Base-by-base conservation (phyloP, 2,113 vertebrate species). In the Amia ocellicauda region DNA sequence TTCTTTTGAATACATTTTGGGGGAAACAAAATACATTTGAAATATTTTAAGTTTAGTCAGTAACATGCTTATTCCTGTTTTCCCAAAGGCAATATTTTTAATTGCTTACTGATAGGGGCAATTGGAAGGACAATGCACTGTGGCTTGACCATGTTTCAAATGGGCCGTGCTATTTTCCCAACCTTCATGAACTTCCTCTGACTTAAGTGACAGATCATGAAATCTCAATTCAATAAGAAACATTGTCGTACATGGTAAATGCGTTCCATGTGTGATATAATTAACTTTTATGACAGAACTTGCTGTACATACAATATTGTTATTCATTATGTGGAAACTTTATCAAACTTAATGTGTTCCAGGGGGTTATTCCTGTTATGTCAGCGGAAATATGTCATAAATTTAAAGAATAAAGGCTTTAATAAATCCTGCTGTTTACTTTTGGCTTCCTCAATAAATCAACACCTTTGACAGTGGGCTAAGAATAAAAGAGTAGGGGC, bases 71-170 rank as follows among this genome's bases (percentile, higher is more conserved):
- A 54, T 22, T 54, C 13, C 51, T 27, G 22, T n/a, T 54, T 19
- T 22, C 51, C 51, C 51, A 23, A 27, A 8, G 51, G 51, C 51
- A 54, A 22, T 22, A 16, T 22, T 16, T 54, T 54, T 54, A 54
- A 54, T 54, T 54, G 51, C 20, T 54, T 54, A 54, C 51, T 54
- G 51, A 54, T 54, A 54, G 24, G 51, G 51, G 22, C 51, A 54
- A 54, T 54, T 54, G 51, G 51, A 19, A 54, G 51, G 22, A 54
- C 22, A 54, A 54, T 54, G 22, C 51, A 54, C 51, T 22, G 14
- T 54, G 51, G 51, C 51, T 54, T 54, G 51, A 24, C 7, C 51
- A 54, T 3, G 51, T 54, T 54, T 24, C 51, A 54, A 54, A 54
- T 54, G 9, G 22, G 51, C 51, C 20, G 24, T 54, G 11, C n/a